Percentiles rank a stretch among this genome's conserved stretches.
Evolutionary conservation across 2,888 invertebrate genomes (phyloP).

Genomic region (Rhagophthalmus giganteus): DNA sequence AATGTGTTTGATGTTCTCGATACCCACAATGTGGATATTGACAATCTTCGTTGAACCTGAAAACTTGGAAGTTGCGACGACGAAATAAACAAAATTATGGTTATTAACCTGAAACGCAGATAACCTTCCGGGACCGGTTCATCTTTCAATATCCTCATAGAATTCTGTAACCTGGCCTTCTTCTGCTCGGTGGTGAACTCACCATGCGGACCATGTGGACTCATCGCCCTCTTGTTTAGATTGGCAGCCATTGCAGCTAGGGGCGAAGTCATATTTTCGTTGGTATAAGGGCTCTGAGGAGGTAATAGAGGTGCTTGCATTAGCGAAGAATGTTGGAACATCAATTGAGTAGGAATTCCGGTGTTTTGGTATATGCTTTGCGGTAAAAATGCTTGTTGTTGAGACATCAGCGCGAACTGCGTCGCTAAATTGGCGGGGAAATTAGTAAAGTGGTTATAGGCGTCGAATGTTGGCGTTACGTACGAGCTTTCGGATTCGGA

Average conservation of each 20-base stretch:
- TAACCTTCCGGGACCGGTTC: conserved; percentile 91
- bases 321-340: conserved; percentile 53
- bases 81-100: not conserved
- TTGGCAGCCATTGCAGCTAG: conserved; percentile 60
- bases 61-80: conserved; percentile 5
- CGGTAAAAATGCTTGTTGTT: conserved; percentile 51
- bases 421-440: conserved; percentile 53
- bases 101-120: conserved; percentile 69
- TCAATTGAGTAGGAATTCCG: conserved; percentile 48
- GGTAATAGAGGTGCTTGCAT: conserved; percentile 51
- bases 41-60: conserved; percentile 85
- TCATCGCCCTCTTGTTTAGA: conserved; percentile 57
- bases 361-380: conserved; percentile 51
- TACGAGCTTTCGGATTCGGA: conserved; percentile 38
- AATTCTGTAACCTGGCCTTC: conserved; percentile 65
- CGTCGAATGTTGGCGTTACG: conserved; percentile 51
- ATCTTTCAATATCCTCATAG: conserved; percentile 80
- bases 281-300: conserved; percentile 44
- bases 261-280: conserved; percentile 54
- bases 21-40: conserved; percentile 88
- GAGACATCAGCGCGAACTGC: conserved; percentile 53
- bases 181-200: conserved; percentile 63
- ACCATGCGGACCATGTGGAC: no score
- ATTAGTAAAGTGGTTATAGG: conserved; percentile 52
- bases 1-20: conserved; percentile 93